Base-by-base conservation (phyloP, 1,140 invertebrate species). In the Atopsyche davidsoni region DNA sequence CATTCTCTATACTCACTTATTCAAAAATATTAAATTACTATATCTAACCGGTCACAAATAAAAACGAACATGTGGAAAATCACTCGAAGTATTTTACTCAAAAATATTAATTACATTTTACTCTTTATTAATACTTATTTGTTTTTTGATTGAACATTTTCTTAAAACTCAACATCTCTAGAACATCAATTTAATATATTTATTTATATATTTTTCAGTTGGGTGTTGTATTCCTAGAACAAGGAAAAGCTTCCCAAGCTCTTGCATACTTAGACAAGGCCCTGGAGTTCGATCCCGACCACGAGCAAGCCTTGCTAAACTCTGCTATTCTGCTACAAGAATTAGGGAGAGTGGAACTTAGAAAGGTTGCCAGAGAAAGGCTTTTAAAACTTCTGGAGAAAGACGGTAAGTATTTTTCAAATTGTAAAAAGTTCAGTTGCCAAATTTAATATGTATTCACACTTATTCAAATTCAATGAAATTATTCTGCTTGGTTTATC, bases 271-370 rank as follows among this genome's bases (percentile, higher is more conserved):
- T 98, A 61, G 91, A 97, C 64, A 92, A 92, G 73, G 93, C 94
- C 0, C 71, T 98, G 24, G 87, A 91, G 66, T 79, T 92, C 63
- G 89, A 96, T 71, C 93, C 93, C 0, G 90, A 96, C 53, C 94
- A 97, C 64, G 86, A 95, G 68, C 92, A 96, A 68, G 91, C 94
- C 0, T 72, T 98, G 34, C 77, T 97, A 9, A 97, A 97, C 69
- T 97, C 93, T 2, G 95, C 94, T 6, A 93, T 97, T 59, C 69
- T 98, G 25, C 79, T 97, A 51, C 93, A 96, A 72, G 90, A 92
- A 68, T 69, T 90, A 18, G 88, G 88, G 1, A 79, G 86, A 2
- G 82, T 82, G 0, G 85, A 90, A 62, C 70, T 89, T 17, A 73
- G 88, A 22, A 83, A 87, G 67, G 70, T 89, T 13, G 89, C 89